phyloP scores from a whole-genome alignment of 1,140 invertebrate species.

The Drosophila pandora region DNA sequence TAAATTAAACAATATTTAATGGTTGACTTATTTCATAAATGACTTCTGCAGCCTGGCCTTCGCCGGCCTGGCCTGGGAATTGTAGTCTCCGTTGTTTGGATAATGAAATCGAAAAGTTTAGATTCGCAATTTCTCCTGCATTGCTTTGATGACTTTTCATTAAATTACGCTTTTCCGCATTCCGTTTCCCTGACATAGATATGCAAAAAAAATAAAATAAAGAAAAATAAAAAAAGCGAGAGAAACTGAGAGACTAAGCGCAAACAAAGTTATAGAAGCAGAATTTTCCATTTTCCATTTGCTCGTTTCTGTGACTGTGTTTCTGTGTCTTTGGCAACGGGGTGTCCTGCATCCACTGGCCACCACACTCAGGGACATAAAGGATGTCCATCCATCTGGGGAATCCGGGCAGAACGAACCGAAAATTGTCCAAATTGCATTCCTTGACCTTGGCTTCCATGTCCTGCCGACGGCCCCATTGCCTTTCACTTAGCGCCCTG shows the following conservation, averaged over 20 bases:
- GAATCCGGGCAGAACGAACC: slow-evolving; percentile 20
- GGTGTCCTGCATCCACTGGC: slow-evolving; percentile 16
- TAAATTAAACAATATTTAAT: slow-evolving; percentile 46
- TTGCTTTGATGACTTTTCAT: slow-evolving; percentile 65
- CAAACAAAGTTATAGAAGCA: slow-evolving; percentile 40
- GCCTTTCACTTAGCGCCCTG: slow-evolving; percentile 36
- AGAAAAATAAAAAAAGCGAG: background rate
- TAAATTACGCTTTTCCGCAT: slow-evolving; percentile 61
- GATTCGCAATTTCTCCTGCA: slow-evolving; percentile 38
- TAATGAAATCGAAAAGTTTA: slow-evolving; percentile 54
- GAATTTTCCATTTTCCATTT: slow-evolving; percentile 45
- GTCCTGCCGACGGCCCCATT: background rate
- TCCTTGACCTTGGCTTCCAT: slow-evolving; percentile 23
- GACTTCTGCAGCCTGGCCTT: background rate
- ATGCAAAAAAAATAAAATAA: background rate
- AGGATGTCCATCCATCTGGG: slow-evolving; percentile 19
- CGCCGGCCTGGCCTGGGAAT: background rate
- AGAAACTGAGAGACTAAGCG: background rate
- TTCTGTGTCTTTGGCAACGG: background rate
- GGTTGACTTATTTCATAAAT: slow-evolving; percentile 12
- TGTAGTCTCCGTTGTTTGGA: slow-evolving; percentile 10
- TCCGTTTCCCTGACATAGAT: slow-evolving; percentile 28
- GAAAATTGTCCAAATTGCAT: slow-evolving; percentile 40
- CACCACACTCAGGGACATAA: slow-evolving; percentile 17
- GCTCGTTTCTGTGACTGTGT: slow-evolving; percentile 2